Evolutionary conservation across 2,888 invertebrate genomes (phyloP).

Genomic region (Machimus atricapillus): DNA sequence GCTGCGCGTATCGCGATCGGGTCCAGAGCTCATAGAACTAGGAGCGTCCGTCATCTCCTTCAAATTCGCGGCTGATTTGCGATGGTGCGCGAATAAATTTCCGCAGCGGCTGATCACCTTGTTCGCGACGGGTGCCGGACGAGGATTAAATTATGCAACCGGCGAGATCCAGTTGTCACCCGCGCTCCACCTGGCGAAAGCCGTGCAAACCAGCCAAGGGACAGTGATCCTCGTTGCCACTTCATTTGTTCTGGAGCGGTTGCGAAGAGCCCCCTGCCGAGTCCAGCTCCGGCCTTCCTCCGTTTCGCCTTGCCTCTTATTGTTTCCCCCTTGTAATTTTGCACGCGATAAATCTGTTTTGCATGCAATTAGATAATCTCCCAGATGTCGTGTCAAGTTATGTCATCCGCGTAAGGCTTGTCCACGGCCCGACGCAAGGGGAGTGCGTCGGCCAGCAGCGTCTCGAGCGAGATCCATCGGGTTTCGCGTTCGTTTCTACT

Average conservation of each 20-base stretch:
- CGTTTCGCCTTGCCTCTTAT: neutral
- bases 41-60: neutral
- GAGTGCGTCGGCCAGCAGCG: neutral
- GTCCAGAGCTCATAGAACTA: neutral
- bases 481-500: neutral
- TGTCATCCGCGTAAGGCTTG: neutral
- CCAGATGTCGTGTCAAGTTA: conserved; percentile 22
- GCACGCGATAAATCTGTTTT: conserved; percentile 29
- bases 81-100: neutral
- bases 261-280: neutral
- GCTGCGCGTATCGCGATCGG: neutral
- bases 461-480: neutral
- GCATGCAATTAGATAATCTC: conserved; percentile 28
- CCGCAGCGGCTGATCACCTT: neutral
- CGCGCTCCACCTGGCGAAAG: neutral
- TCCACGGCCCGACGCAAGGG: neutral
- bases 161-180: neutral
- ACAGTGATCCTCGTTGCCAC: neutral
- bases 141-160: neutral
- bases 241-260: neutral
- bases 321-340: conserved; percentile 7
- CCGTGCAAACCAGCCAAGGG: neutral
- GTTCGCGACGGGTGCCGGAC: neutral
- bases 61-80: neutral
- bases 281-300: neutral